Conservation (phyloP, 1,140 invertebrate species). For the Anthonomus grandis region DNA sequence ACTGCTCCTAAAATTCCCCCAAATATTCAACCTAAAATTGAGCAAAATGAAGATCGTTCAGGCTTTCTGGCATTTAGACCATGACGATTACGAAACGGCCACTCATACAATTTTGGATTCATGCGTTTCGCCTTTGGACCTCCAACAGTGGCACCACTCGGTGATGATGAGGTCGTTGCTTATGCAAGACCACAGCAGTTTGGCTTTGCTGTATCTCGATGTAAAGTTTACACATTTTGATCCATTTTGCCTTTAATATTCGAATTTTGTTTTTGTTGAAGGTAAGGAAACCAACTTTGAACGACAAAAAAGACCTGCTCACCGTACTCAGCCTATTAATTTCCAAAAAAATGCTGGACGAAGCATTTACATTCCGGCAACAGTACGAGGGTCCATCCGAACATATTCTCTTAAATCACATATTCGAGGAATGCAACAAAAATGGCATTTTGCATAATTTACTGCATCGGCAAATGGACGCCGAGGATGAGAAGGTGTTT, state of each 20-base stretch:
- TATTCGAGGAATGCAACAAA: conserved; percentile 40
- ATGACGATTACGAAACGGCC: conserved; percentile 64
- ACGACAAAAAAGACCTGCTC: conserved; percentile 36
- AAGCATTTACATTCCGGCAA: conserved; percentile 42
- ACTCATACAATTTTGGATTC: conserved; percentile 52
- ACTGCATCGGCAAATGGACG: conserved; percentile 30
- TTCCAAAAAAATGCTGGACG: conserved; percentile 41
- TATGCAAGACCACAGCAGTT: conserved; percentile 39
- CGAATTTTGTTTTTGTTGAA: conserved; percentile 5
- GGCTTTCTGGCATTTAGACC: conserved; percentile 83
- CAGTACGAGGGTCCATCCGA: conserved; percentile 17
- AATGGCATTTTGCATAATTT: conserved; percentile 28
- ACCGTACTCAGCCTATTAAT: conserved; percentile 38
- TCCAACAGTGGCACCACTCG: conserved; percentile 43
- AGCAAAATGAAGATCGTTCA: conserved; percentile 72
- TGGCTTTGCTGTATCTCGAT: conserved; percentile 41
- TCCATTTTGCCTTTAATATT: background rate
- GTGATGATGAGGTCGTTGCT: conserved; percentile 40
- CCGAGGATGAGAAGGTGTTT: conserved; percentile 37
- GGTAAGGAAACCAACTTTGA: conserved; percentile 37
- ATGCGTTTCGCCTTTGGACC: conserved; percentile 34
- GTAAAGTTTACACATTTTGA: conserved; percentile 26
- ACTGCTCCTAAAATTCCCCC: conserved; percentile 70
- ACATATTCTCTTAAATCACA: conserved; percentile 29
- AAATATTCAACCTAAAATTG: conserved; percentile 67